phyloP scores from a whole-genome alignment of 2,797 vertebrate genomes.

The Prionace glauca region DNA sequence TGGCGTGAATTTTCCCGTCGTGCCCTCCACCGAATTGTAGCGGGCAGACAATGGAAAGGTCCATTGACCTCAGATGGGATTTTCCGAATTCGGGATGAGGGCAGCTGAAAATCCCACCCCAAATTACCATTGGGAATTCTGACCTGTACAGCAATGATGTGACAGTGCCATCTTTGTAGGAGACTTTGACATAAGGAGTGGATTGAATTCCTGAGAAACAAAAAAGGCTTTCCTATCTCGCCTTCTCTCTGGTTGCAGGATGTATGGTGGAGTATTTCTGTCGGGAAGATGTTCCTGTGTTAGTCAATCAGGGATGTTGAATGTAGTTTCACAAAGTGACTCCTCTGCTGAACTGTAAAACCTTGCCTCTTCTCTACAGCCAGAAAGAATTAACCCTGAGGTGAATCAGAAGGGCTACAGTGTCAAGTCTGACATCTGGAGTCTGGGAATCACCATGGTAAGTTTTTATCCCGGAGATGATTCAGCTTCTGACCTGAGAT shows the following conservation, averaged over 20 bases:
- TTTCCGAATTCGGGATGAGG: too few species aligned
- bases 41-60: too few species aligned
- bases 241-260: background rate
- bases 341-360: background rate
- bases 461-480: background rate
- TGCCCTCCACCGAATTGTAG: too few species aligned
- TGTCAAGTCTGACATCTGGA: constrained; percentile 97
- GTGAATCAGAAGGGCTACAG: constrained; percentile 96
- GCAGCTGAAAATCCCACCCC: too few species aligned
- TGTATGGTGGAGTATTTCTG: background rate
- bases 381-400: constrained; percentile 94
- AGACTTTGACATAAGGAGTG: background rate
- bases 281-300: background rate
- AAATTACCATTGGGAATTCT: background rate
- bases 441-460: constrained; percentile 95
- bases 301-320: background rate
- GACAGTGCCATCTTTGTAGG: background rate
- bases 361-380: constrained; percentile 58
- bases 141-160: background rate
- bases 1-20: too few species aligned
- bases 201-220: background rate
- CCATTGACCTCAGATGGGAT: too few species aligned
- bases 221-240: background rate
- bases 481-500: background rate
- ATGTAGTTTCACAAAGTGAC: background rate